Evolutionary conservation across 53 echinoderm and acorn worm genomes (phyloP).

Genomic region (Actinopyga echinites): DNA sequence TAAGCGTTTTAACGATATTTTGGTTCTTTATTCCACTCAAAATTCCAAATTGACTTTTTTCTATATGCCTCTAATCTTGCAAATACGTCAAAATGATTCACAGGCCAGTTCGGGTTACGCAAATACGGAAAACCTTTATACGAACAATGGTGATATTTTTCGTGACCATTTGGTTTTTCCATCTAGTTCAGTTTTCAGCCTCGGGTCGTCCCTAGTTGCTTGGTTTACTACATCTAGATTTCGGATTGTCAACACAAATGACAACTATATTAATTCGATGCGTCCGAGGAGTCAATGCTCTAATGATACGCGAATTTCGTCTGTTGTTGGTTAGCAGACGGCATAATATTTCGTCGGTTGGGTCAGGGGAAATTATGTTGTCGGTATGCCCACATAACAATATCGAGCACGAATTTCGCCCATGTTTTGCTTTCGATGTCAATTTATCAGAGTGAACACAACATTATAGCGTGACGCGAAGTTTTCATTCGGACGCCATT

Average conservation of each 20-base stretch:
- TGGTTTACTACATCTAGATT: conserved; percentile 20
- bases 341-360: too few species aligned
- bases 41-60: not conserved
- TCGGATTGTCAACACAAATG: conserved; percentile 31
- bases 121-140: not conserved
- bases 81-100: conserved; percentile 34
- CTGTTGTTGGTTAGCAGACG: too few species aligned
- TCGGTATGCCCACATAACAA: too few species aligned
- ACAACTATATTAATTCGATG: conserved; percentile 25
- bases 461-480: too few species aligned
- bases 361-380: too few species aligned
- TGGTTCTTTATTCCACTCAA: too few species aligned
- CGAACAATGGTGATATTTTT: conserved; percentile 29
- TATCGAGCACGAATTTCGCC: too few species aligned
- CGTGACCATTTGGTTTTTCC: not conserved
- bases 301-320: too few species aligned
- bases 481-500: too few species aligned
- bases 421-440: too few species aligned
- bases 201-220: conserved; percentile 11
- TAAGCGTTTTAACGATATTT: too few species aligned
- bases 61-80: conserved; percentile 10
- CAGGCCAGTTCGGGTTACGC: conserved; percentile 37
- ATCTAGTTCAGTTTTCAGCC: not conserved
- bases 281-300: not conserved
- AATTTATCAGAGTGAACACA: too few species aligned